Percentiles rank a stretch among this genome's conserved stretches.
Conservation (phyloP, 2,888 invertebrate genomes). For the Arrhopalites spinosus region DNA sequence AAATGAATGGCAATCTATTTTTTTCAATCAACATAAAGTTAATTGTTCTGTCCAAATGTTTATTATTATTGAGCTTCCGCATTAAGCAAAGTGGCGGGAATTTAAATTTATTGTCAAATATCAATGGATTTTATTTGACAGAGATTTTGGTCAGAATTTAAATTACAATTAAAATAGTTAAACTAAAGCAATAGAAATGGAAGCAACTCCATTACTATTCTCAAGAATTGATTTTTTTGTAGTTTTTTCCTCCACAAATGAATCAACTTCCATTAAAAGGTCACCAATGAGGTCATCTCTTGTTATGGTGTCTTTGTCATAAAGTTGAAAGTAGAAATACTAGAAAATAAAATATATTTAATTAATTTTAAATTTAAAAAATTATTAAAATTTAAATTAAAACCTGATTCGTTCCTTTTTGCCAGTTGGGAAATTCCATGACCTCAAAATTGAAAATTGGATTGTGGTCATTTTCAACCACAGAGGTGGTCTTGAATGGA, state of each 20-base stretch:
- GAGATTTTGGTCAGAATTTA: too few relatives aligned
- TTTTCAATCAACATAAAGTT: too few relatives aligned
- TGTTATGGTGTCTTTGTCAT: conserved; percentile 48
- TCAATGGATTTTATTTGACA: too few relatives aligned
- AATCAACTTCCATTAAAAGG: conserved; percentile 29
- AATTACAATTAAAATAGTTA: neutral
- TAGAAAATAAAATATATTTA: conserved; percentile 21
- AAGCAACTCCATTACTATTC: conserved; percentile 23
- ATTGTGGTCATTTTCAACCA: conserved; percentile 54
- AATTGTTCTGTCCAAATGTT: too few relatives aligned
- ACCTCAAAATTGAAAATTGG: conserved; percentile 49
- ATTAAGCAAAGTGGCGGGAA: too few relatives aligned
- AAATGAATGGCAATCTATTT: too few relatives aligned
- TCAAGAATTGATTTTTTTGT: conserved; percentile 10
- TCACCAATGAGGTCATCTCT: conserved; percentile 44
- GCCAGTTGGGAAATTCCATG: conserved; percentile 53
- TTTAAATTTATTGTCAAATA: too few relatives aligned
- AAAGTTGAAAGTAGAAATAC: conserved; percentile 49
- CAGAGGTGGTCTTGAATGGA: conserved; percentile 48
- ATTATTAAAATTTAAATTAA: neutral
- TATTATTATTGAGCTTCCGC: too few relatives aligned
- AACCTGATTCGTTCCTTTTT: conserved; percentile 47
- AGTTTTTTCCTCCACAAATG: conserved; percentile 22
- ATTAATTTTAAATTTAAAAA: neutral
- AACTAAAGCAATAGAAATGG: conserved; percentile 19